Base-by-base conservation (phyloP, 2,797 vertebrate species). In the Helostoma temminkii region DNA sequence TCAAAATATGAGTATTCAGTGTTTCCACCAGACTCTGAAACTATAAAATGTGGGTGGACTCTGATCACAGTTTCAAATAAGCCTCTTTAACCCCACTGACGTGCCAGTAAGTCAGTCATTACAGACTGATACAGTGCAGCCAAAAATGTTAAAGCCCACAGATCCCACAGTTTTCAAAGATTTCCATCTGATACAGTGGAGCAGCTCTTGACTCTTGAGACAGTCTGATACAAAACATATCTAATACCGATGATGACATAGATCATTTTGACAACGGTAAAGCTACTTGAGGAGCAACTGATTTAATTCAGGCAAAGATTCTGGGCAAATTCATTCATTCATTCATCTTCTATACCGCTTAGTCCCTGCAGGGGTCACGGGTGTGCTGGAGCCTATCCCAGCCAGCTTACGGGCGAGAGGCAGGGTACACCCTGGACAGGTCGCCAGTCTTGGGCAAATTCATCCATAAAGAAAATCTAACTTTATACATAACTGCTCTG, bases 41-140 rank as follows among this genome's bases (percentile, higher is more conserved):
- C 43, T 37, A 7, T 39, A 37, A 18, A 8, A 21, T 2, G 6
- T 47, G 42, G 6, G 18, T 59, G 47, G 55, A 53, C 62, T 66
- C 47, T 50, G 14, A 68, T 74, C 15, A 49, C 26, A 60, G 45
- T 47, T 52, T 50, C 9, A 63, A 57, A 82, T 74, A 42, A 71
- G 25, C 25, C 5, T 52, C 5, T 37, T 2, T 34, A 52, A 60
- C 16, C 19, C 10, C 10, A 12, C 48, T 32, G 64, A 50, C 42
- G 32, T 28, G 32, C 34, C 47, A 9, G 25, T 26, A 28, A 39
- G 25, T 68, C 56, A 47, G 36, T 57, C 43, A 12, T 57, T 34
- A 50, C 42, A 24, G 30, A 22, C 22, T 52, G 19, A 21, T n/a
- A 32, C 24, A 22, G 11, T 14, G n/a, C 34, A 37, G 61, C 50